Conservation (phyloP, 2,888 invertebrate species). For the Drosophila tanythrix region DNA sequence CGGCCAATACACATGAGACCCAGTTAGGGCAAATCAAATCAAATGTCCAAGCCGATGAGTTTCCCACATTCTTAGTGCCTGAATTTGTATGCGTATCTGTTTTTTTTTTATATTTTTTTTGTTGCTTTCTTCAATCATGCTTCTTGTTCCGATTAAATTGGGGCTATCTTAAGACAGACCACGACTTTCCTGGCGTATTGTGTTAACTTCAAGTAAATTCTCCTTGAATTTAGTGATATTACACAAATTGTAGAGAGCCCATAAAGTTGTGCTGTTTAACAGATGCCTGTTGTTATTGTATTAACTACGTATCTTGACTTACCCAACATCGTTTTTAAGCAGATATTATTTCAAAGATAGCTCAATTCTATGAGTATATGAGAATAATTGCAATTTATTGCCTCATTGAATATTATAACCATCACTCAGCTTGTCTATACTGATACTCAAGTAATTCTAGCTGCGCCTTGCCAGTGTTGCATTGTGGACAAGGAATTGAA, state of each 20-base stretch:
- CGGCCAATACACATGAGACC: constrained; percentile 68
- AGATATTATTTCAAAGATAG: not conserved
- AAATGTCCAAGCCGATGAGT: constrained; percentile 56
- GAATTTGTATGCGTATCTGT: not conserved
- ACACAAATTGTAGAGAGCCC: not conserved
- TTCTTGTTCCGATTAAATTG: not conserved
- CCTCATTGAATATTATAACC: not conserved
- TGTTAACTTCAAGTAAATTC: not conserved
- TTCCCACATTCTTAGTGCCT: not conserved
- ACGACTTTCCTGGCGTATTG: not conserved
- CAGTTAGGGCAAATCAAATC: constrained; percentile 50
- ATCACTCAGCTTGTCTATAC: not conserved
- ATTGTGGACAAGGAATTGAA: not conserved
- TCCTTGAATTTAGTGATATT: not conserved
- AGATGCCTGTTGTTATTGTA: not conserved
- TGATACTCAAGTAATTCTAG: not conserved
- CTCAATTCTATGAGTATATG: not conserved
- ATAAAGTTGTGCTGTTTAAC: not conserved
- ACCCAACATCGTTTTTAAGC: not conserved
- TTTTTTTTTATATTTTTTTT: not conserved
- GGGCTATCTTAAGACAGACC: not conserved
- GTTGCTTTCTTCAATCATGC: not conserved
- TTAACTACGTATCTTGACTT: not conserved
- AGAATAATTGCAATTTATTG: not conserved
- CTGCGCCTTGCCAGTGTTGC: not conserved